These are phyloP conservation scores for Anarsia innoxiella DNA, from an alignment of 2,888 invertebrate species.

Conservation along the genomic window DNA sequence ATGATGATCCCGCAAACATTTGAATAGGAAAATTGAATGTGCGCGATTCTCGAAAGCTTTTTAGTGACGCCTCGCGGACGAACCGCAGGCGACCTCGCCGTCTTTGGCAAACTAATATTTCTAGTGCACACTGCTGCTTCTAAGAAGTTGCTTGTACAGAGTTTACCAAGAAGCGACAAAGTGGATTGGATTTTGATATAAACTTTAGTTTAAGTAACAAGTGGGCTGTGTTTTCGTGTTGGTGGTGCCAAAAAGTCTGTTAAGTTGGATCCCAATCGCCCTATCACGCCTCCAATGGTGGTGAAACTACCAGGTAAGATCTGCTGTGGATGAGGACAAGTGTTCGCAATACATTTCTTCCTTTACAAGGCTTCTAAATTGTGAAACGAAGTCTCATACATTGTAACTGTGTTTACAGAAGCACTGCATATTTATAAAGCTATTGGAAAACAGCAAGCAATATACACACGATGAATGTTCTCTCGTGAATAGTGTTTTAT, in stretches of 20 bases:
- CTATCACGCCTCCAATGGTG: constrained; percentile 69
- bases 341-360: too few relatives aligned
- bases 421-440: too few relatives aligned
- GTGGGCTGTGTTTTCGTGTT: constrained; percentile 67
- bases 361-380: too few relatives aligned
- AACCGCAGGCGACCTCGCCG: constrained; percentile 45
- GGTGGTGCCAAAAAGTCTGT: constrained; percentile 54
- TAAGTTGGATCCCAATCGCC: constrained; percentile 73
- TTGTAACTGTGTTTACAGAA: too few relatives aligned
- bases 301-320: constrained; percentile 70
- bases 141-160: constrained; percentile 70
- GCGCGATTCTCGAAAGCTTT: constrained; percentile 61
- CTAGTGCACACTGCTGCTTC: constrained; percentile 58
- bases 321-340: too few relatives aligned
- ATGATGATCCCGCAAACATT: constrained; percentile 47
- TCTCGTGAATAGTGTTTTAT: too few relatives aligned
- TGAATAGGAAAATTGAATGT: constrained; percentile 72
- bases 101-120: constrained; percentile 72
- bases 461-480: too few relatives aligned
- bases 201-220: constrained; percentile 66
- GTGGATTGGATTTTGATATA: constrained; percentile 73
- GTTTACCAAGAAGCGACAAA: constrained; percentile 70
- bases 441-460: too few relatives aligned
- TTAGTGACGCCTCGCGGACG: constrained; percentile 52
- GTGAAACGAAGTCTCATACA: too few relatives aligned